Base-by-base conservation (phyloP, 1,140 invertebrate genomes). In the Ostrea edulis region DNA sequence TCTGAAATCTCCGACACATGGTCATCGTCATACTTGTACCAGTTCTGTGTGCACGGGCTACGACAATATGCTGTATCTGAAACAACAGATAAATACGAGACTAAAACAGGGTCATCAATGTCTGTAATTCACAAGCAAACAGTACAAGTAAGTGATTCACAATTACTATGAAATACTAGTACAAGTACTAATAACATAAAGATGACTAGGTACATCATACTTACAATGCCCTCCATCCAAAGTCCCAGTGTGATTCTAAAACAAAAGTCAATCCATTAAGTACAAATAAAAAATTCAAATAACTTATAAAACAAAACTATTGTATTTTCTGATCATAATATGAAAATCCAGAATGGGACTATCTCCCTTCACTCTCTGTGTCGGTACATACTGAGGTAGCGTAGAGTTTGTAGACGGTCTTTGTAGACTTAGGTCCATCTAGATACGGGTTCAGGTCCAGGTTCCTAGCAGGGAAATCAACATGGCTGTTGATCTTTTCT, bases 11-110 rank as follows among this genome's bases (percentile, higher is more conserved):
- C 96, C 4, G 96, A 96, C 8, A 98, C 97, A 55, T 97, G 96
- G 89, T 97, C 96, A 94, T 99, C 98, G 95, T 98, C 98, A 95
- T 97, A 99, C 93, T 98, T 98, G 95, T 97, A 97, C 98, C 98
- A 99, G 93, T 96, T 97, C 93, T 96, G 95, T 71, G 95, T 95
- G 53, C 93, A 87, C 54, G 95, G 92, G 92, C 96, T 97, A 93
- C 96, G 96, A 92, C 97, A 97, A 90, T 95, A 97, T 0, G 97
- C 97, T 0, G 97, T 98, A 91, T 98, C 95, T 95, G 87, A 53
- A 92, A 91, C 55, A 29, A 81, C 8, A 52, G 44, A 25, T n/a
- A 44, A 2, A 8, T 68, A 20, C 20, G 17, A 68, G 12, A 17
- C 8, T 65, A 51, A 35, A 86, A n/a, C n/a, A 12, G 20, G n/a